phyloP scores from a whole-genome alignment of 2,113 vertebrate species.

The Etia nguti region DNA sequence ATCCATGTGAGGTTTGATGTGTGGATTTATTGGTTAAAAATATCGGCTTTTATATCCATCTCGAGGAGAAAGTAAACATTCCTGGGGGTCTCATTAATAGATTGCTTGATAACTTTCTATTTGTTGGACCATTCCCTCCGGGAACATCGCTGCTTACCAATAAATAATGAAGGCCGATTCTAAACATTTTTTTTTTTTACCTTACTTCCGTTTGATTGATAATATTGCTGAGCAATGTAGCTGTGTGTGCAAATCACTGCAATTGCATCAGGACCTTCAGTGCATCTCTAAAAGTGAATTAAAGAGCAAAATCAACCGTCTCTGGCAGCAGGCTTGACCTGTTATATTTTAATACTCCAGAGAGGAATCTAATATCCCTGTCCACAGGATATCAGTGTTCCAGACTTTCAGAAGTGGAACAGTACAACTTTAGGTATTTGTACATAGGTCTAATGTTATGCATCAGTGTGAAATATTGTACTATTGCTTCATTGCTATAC shows the following conservation, averaged over 20 bases:
- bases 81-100: not conserved
- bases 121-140: not conserved
- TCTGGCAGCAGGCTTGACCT: not conserved
- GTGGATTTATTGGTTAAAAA: slow-evolving; percentile 2
- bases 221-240: not conserved
- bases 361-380: not conserved
- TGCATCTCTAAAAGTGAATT: not conserved
- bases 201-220: not conserved
- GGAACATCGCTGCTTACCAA: not conserved
- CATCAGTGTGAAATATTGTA: not conserved
- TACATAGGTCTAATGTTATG: not conserved
- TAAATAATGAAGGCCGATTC: not conserved
- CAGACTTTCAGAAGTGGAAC: not conserved
- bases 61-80: not conserved
- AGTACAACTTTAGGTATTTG: not conserved
- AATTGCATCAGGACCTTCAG: not conserved
- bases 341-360: not conserved
- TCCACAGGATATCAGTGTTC: not conserved
- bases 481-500: not conserved
- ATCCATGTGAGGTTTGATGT: slow-evolving; percentile 22
- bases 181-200: fast-evolving
- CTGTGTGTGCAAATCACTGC: not conserved
- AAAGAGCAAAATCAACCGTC: not conserved
- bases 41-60: not conserved
- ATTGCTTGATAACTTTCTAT: not conserved